A percentile compares a stretch with the other conserved stretches of the same genome.
Conservation (phyloP, 2,888 invertebrate species). For the Pseudeuparius sepicola region DNA sequence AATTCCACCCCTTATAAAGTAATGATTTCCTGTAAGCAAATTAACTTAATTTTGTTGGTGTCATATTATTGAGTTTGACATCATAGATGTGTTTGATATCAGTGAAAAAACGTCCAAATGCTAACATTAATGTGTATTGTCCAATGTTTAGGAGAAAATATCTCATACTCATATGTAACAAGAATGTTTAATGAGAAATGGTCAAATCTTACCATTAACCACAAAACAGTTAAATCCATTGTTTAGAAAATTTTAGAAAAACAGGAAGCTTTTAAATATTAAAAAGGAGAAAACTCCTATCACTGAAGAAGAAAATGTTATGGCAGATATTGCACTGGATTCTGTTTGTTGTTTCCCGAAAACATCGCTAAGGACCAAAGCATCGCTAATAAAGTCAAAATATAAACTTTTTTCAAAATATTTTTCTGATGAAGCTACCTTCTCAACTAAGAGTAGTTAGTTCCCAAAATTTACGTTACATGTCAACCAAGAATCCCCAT, state of each 20-base stretch:
- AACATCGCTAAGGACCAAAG: conserved; percentile 3
- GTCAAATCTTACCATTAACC: conserved; percentile 2
- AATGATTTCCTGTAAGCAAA: too few species aligned
- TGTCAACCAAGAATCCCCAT: conserved; percentile 1
- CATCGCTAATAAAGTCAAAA: conserved; percentile 1
- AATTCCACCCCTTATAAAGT: too few species aligned
- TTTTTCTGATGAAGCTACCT: conserved; percentile 2
- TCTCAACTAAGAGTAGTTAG: not conserved
- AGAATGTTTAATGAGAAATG: conserved; percentile 2
- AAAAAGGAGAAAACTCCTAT: conserved; percentile 1
- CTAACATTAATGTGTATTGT: conserved; percentile 2
- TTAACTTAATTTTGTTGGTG: too few species aligned
- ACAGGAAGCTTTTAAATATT: not conserved
- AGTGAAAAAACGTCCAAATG: too few species aligned
- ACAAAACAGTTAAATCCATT: conserved; percentile 2
- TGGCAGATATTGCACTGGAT: not conserved
- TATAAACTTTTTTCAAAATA: too few species aligned
- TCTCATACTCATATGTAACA: not conserved
- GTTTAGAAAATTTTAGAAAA: conserved; percentile 1
- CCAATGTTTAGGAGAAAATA: conserved; percentile 3
- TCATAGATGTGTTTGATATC: too few species aligned
- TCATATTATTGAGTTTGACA: too few species aligned
- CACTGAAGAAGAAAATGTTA: conserved; percentile 1
- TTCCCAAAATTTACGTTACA: conserved; percentile 1
- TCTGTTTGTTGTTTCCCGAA: not conserved